Percentiles rank a stretch among this genome's conserved stretches.
Evolutionary conservation across 1,140 invertebrate genomes (phyloP).

Genomic region (Probaryconus sp.): DNA sequence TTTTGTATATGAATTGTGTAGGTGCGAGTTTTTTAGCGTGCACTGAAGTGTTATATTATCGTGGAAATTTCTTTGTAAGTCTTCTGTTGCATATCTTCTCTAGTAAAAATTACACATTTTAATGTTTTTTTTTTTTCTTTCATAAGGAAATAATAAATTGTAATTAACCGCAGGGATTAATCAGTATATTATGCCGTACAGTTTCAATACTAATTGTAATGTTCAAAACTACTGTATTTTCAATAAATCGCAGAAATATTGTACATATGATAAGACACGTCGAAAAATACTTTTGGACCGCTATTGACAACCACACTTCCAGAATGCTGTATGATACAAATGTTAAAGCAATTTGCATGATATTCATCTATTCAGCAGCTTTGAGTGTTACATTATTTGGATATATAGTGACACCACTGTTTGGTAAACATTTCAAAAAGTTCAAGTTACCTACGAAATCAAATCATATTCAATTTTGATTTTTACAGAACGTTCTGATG

Average conservation of each 20-base stretch:
- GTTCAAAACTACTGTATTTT: constrained; percentile 41
- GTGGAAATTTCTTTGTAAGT: constrained; percentile 43
- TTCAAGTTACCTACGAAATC: too few species aligned
- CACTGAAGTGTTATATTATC: constrained; percentile 20
- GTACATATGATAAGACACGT: constrained; percentile 32
- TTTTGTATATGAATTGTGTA: constrained; percentile 17
- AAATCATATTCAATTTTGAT: too few species aligned
- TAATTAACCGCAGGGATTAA: too few species aligned
- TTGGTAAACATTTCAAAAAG: constrained; percentile 45
- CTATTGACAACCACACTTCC: constrained; percentile 20
- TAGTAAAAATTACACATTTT: constrained; percentile 1
- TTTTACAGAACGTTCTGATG: constrained; percentile 19
- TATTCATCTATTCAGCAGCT: constrained; percentile 28
- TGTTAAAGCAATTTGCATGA: constrained; percentile 11
- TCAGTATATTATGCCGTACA: constrained; percentile 37
- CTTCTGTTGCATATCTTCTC: background rate
- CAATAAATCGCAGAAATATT: constrained; percentile 27
- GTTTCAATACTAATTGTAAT: constrained; percentile 45
- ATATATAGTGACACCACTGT: constrained; percentile 45
- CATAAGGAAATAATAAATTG: too few species aligned
- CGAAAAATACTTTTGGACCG: constrained; percentile 40
- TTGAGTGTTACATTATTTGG: constrained; percentile 40
- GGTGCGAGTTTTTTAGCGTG: background rate
- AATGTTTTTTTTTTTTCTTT: constrained; percentile 8
- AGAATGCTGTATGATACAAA: constrained; percentile 29